Base-by-base conservation (phyloP, 2,888 invertebrate genomes). In the Tetropium fuscum region DNA sequence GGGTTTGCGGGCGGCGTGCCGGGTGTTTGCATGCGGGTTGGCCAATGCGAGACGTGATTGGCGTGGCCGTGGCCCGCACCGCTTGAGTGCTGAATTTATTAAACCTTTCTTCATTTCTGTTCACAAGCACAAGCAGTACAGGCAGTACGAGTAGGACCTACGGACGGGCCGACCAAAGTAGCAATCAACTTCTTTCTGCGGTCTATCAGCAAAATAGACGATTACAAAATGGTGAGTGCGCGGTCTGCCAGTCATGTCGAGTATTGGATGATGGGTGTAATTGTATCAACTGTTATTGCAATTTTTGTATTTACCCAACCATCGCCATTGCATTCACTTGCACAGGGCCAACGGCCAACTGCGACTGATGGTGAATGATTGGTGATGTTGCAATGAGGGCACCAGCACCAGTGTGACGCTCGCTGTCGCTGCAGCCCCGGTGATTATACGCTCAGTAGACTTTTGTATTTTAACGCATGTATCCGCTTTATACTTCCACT, bases 171-270 rank as follows among this genome's bases (percentile, higher is more conserved):
- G 79, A 94, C 95, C 82, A 85, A 89, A 85, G 96, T 97, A 81
- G 84, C 86, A 82, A 95, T 97, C 88, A 97, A 97, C 92, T 90
- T 97, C 88, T 94, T 90, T 86, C 92, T 97, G 76, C 91, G 97
- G 82, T 97, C 96, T 87, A 95, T 97, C 89, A 95, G 95, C 90
- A 95, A 96, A 92, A 97, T 97, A 87, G 94, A 96, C 87, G 97
- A 97, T 91, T 95, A 95, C 87, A 94, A 95, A 88, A 97, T 97
- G 97, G 97, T 96, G 92, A 95, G 95, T 94, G 74, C 73, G 76
- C 77, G 79, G 77, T 78, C 74, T 79, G 79, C 78, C 81, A 80
- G 78, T 81, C 80, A 81, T 80, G 80, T 81, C 81, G 78, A 79
- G 78, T 79, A 78, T 79, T 80, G 79, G 78, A 79, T 74, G 63